Percentiles rank a stretch among this genome's conserved stretches.
Evolutionary conservation across 2,797 vertebrate genomes (phyloP).

Genomic region (Hypotaenidia philippensis): DNA sequence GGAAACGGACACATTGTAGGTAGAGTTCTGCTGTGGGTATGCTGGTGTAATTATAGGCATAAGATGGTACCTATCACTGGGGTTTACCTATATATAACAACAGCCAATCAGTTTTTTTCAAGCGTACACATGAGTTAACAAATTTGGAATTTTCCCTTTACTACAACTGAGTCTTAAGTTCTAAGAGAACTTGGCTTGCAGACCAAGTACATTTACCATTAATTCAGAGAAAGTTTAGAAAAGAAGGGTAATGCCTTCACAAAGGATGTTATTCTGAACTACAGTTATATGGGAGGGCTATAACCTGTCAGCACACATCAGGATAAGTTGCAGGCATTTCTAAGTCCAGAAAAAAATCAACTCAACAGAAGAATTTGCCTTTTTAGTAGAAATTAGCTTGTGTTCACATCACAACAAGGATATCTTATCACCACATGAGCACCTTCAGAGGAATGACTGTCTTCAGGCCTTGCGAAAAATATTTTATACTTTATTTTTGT

Average conservation of each 20-base stretch:
- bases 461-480: background rate
- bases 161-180: constrained; percentile 56
- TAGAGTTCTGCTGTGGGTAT: constrained; percentile 94
- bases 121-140: constrained; percentile 78
- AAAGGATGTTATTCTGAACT: background rate
- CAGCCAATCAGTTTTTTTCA: constrained; percentile 87
- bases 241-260: background rate
- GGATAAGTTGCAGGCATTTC: background rate
- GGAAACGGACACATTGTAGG: constrained; percentile 92
- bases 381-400: background rate
- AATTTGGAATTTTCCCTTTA: constrained; percentile 80
- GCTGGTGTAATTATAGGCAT: constrained; percentile 96
- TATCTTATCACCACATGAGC: background rate
- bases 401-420: background rate
- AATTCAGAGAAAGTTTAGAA: constrained; percentile 22
- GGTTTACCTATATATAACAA: constrained; percentile 89
- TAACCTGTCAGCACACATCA: constrained; percentile 15
- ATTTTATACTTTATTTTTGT: constrained; percentile 34
- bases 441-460: constrained; percentile 1
- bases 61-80: constrained; percentile 91
- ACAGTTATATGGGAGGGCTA: background rate
- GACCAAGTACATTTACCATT: background rate
- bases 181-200: constrained; percentile 5
- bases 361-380: background rate
- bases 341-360: background rate